These are phyloP conservation scores for Argyrosomus regius DNA, from an alignment of 2,797 vertebrate species.

Conservation along the genomic window DNA sequence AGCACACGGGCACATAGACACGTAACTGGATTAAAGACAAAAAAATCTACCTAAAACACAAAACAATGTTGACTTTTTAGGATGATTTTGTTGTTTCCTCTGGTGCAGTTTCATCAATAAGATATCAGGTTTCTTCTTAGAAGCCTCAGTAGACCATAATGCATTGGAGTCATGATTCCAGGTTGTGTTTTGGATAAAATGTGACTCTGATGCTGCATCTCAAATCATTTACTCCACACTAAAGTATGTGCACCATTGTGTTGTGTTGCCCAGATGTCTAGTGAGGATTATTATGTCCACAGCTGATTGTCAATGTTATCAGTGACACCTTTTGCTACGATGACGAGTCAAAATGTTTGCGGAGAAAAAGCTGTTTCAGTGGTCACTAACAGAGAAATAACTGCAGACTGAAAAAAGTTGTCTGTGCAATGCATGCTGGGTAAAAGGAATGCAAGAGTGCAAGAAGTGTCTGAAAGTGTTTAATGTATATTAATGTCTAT, in stretches of 20 bases:
- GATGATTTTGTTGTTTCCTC: background rate
- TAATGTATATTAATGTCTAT: background rate
- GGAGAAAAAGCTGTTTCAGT: background rate
- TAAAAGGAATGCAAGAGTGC: background rate
- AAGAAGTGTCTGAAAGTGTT: background rate
- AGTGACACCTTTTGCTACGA: too few relatives aligned
- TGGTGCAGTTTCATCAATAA: background rate
- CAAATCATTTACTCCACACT: background rate
- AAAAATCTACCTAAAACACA: constrained; percentile 6
- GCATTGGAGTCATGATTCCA: background rate
- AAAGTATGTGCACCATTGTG: background rate
- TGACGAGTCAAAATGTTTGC: too few relatives aligned
- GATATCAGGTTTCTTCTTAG: background rate
- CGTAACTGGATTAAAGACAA: background rate
- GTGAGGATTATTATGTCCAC: background rate
- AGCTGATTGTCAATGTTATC: background rate
- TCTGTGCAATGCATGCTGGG: background rate
- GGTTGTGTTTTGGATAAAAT: background rate
- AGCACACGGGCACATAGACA: background rate
- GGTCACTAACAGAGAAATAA: background rate
- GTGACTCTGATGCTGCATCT: too few relatives aligned
- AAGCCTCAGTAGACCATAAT: background rate
- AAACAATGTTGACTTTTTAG: background rate
- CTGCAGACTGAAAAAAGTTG: background rate
- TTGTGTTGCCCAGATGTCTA: background rate